Evolutionary conservation across 2,113 vertebrate genomes (phyloP).

Genomic region (Sorex araneus): DNA sequence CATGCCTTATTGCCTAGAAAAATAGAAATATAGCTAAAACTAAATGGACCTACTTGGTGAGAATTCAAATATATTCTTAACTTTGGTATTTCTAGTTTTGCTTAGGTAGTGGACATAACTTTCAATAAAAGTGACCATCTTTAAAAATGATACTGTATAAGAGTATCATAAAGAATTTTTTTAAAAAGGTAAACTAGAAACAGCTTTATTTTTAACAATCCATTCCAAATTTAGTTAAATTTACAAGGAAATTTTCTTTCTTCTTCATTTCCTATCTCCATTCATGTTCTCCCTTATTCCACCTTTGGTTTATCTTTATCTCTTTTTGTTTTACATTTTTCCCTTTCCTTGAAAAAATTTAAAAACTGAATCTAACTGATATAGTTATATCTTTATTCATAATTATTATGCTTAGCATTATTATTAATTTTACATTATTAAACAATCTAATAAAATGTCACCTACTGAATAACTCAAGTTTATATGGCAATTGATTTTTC

Average conservation of each 20-base stretch:
- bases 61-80: neutral
- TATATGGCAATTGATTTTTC: conserved; percentile 79
- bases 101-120: neutral
- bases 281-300: fast-evolving
- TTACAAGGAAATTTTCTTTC: neutral
- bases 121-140: neutral
- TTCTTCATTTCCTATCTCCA: too few species aligned
- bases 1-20: neutral
- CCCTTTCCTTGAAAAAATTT: neutral
- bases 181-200: neutral
- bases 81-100: neutral
- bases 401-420: conserved; percentile 48
- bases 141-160: neutral
- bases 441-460: conserved; percentile 66
- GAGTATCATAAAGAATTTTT: neutral
- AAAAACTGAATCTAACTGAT: neutral
- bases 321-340: neutral
- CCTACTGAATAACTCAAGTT: conserved; percentile 73
- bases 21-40: neutral
- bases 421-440: conserved; percentile 66
- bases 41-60: neutral
- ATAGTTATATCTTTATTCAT: conserved; percentile 25
- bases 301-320: neutral
- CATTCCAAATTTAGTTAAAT: neutral
- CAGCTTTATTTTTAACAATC: neutral